Percentiles rank a stretch among this genome's conserved stretches.
Conservation (phyloP, 2,888 invertebrate genomes). For the Tromatobia lineatoria region DNA sequence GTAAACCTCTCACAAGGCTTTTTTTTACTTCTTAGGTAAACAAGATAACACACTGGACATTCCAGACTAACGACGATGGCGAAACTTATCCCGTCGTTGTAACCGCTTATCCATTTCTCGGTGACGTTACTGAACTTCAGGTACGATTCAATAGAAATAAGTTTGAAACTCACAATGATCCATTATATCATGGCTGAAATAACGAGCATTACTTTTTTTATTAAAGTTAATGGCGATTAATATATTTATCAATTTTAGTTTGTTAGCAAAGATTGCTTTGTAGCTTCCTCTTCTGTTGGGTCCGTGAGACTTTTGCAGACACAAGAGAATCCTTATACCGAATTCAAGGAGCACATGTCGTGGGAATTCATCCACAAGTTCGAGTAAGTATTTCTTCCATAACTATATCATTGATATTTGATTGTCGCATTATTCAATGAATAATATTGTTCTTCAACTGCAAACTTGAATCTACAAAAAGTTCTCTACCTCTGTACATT, state of each 20-base stretch:
- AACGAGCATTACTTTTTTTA: conserved; percentile 14
- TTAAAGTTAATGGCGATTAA: too few species aligned
- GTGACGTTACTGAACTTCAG: conserved; percentile 93
- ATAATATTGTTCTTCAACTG: too few species aligned
- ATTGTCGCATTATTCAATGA: too few species aligned
- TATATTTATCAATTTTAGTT: conserved; percentile 86
- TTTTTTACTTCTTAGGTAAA: conserved; percentile 86
- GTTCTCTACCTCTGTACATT: too few species aligned
- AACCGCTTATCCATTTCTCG: conserved; percentile 88
- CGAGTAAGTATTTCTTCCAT: conserved; percentile 78
- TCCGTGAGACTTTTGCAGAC: conserved; percentile 89
- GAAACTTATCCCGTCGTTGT: conserved; percentile 89
- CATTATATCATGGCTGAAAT: neutral
- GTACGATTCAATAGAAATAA: conserved; percentile 82
- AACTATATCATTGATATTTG: too few species aligned
- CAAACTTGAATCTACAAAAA: too few species aligned
- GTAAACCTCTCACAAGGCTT: neutral
- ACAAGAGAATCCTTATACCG: conserved; percentile 87
- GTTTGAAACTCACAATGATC: neutral
- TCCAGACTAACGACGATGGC: conserved; percentile 89
- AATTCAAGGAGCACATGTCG: conserved; percentile 87
- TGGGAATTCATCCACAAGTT: conserved; percentile 91
- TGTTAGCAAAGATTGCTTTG: conserved; percentile 89
- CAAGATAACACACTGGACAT: conserved; percentile 91
- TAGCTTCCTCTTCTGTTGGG: conserved; percentile 88